These are phyloP conservation scores for Turritopsis dohrnii DNA, from an alignment of 30 jellyfish, hydroid and myxozoan genomes.

Conservation along the genomic window DNA sequence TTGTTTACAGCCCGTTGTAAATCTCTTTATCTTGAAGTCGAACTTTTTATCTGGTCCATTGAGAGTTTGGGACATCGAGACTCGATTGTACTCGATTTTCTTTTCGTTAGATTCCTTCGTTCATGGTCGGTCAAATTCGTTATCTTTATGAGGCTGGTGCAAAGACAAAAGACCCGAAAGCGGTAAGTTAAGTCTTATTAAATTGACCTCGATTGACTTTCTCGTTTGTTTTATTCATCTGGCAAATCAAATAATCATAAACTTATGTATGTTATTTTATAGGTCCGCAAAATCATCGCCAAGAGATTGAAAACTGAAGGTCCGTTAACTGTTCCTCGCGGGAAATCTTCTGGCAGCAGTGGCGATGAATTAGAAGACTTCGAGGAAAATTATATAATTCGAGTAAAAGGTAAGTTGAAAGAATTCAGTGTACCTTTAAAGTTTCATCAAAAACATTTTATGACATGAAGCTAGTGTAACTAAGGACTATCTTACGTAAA, in stretches of 20 bases:
- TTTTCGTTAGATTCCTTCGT: conserved; percentile 68
- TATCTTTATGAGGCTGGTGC: conserved; percentile 94
- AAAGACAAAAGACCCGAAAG: conserved; percentile 76
- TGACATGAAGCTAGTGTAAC: too few species aligned
- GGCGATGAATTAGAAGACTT: conserved; percentile 73
- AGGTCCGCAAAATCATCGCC: conserved; percentile 91
- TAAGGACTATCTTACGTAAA: too few species aligned
- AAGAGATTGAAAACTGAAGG: conserved; percentile 51
- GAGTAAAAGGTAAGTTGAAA: conserved; percentile 33
- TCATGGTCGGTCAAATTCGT: conserved; percentile 90
- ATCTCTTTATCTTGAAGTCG: too few species aligned
- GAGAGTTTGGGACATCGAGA: not conserved
- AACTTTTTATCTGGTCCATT: too few species aligned
- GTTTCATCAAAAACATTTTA: too few species aligned
- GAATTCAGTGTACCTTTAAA: too few species aligned
- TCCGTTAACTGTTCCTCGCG: conserved; percentile 15
- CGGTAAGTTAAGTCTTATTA: too few species aligned
- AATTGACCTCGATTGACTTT: too few species aligned
- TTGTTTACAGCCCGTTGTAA: too few species aligned
- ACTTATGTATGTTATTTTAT: not conserved
- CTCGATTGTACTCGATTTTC: not conserved
- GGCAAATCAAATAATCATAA: too few species aligned
- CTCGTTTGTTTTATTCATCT: too few species aligned
- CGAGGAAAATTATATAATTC: conserved; percentile 23
- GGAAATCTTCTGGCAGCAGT: conserved; percentile 43